Base-by-base conservation (phyloP, 2,888 invertebrate genomes). In the Drosophila gaucha region DNA sequence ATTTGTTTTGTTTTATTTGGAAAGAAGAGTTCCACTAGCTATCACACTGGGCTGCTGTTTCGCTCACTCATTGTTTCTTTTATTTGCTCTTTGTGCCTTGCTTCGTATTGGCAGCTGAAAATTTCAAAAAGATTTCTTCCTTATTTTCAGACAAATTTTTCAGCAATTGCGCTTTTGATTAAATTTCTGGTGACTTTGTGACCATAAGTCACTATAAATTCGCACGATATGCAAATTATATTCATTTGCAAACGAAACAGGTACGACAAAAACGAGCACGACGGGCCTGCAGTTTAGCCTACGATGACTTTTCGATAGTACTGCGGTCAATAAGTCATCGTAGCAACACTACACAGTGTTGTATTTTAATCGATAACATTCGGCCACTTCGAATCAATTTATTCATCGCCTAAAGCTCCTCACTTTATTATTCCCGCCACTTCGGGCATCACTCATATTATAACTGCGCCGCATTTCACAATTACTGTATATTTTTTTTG, bases 1-100 rank as follows among this genome's bases (percentile, higher is more conserved):
- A 80, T 88, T 84, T 86, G 88, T 83, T 83, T 88, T 82, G 88
- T 86, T 82, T 87, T 86, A 79, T 87, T 82, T 82, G 76, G 88
- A 83, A 85, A 86, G 83, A 86, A 73, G 82, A 85, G 87, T 36
- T 43, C 14, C 62, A 74, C 75, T 84, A 86, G 78, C 64, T 74
- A 54, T 63, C 52, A 64, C 70, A 63, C 58, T 39, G 41, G 41
- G 10, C 30, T 60, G 71, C 60, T 58, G 30, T 85, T 72, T 68
- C 88, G 65, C 64, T 88, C 65, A 50, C 83, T 66, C 82, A 75
- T 88, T 67, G 85, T 77, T 86, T 62, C 75, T 73, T 68, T 85
- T 65, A 75, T 75, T 85, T 75, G 71, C 73, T 69, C 72, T 75
- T 86, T 77, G 60, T 71, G 67, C 60, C 33, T 68, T 80, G 50